These are phyloP conservation scores for Seriola rivoliana DNA, from an alignment of 2,113 vertebrate genomes.

Conservation along the genomic window DNA sequence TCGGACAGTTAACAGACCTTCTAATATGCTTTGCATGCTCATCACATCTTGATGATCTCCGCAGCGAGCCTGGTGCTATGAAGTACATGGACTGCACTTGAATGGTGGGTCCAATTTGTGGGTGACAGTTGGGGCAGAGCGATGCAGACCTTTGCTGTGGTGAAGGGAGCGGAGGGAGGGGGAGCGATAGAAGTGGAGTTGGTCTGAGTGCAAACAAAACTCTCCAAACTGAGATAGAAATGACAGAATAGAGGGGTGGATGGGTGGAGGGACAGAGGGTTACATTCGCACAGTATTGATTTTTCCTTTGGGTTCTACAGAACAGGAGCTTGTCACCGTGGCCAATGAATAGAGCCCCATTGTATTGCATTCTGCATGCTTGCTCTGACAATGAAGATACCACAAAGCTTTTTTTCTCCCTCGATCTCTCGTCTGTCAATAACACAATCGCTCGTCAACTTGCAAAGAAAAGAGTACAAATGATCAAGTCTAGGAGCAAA, in stretches of 20 bases:
- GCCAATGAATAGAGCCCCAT: constrained; percentile 56
- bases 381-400: constrained; percentile 60
- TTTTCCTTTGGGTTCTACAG: constrained; percentile 67
- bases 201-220: constrained; percentile 56
- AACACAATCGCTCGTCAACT: constrained; percentile 50
- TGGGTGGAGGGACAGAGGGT: constrained; percentile 31
- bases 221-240: constrained; percentile 63
- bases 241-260: constrained; percentile 37
- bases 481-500: constrained; percentile 36
- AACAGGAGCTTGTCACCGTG: constrained; percentile 66
- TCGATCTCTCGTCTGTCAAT: constrained; percentile 48
- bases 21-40: constrained; percentile 42
- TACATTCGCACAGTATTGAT: constrained; percentile 68
- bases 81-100: constrained; percentile 23
- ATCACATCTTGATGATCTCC: constrained; percentile 39
- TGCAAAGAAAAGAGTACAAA: constrained; percentile 21
- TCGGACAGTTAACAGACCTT: constrained; percentile 47
- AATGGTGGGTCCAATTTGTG: constrained; percentile 33
- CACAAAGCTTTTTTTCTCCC: constrained; percentile 52
- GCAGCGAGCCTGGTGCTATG: constrained; percentile 9
- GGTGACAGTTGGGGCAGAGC: not conserved
- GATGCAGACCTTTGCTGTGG: constrained; percentile 23
- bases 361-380: constrained; percentile 63
- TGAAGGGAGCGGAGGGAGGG: not conserved
- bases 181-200: constrained; percentile 15